Percentiles rank a stretch among this genome's conserved stretches.
Conservation (phyloP, 1,140 invertebrate species). For the Calephelis nemesis region DNA sequence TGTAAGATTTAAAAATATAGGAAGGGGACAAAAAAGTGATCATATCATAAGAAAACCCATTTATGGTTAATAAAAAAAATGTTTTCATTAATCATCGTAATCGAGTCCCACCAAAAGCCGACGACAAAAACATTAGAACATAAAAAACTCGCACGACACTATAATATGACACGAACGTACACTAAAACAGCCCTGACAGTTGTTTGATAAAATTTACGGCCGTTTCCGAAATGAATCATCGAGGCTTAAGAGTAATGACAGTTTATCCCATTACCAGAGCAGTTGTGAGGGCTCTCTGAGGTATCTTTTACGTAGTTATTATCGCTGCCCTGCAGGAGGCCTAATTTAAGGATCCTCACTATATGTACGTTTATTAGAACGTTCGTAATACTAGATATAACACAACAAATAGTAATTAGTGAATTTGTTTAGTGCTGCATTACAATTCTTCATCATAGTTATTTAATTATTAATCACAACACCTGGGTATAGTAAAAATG, state of each 20-base stretch:
- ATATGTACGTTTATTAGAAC: slow-evolving; percentile 19
- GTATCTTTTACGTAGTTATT: slow-evolving; percentile 20
- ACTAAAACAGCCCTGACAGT: slow-evolving; percentile 3
- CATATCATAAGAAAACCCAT: no score
- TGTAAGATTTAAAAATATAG: no score
- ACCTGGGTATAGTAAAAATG: no score
- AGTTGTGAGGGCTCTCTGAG: slow-evolving; percentile 30
- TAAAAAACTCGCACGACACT: background rate
- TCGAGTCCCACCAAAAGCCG: no score
- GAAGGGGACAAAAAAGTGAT: no score
- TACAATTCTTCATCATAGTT: no score
- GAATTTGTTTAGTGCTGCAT: no score
- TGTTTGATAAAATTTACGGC: slow-evolving; percentile 35
- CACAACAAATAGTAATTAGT: slow-evolving; percentile 5
- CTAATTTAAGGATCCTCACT: slow-evolving; percentile 28
- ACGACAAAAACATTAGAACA: background rate
- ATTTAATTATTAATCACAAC: no score
- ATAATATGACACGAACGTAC: background rate
- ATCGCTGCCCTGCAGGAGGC: slow-evolving; percentile 5
- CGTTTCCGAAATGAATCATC: slow-evolving; percentile 39
- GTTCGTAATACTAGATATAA: no score
- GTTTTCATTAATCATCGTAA: no score
- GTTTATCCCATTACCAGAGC: slow-evolving; percentile 34
- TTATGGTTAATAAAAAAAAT: no score
- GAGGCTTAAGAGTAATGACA: slow-evolving; percentile 37